Evolutionary conservation across 2,113 vertebrate genomes (phyloP).

Genomic region (Poicephalus meyeri): DNA sequence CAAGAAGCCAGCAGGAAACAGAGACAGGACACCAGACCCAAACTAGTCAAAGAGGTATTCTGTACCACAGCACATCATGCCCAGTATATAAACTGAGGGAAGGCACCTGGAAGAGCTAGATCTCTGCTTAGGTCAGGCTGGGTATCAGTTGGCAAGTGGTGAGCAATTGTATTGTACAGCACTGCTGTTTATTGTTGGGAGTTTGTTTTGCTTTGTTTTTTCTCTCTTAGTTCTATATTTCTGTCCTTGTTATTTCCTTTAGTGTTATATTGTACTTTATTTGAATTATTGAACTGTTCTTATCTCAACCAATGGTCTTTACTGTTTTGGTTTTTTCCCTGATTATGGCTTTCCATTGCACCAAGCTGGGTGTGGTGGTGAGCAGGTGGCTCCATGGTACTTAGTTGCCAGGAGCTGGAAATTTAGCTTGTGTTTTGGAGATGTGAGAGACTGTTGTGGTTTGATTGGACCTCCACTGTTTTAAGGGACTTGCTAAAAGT

Average conservation of each 20-base stretch:
- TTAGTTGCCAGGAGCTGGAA: not conserved
- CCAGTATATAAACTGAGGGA: not conserved
- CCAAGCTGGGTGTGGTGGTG: not conserved
- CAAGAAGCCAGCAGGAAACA: not conserved
- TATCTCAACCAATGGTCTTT: not conserved
- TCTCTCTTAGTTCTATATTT: not conserved
- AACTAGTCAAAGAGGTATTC: not conserved
- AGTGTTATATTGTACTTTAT: not conserved
- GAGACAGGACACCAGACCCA: not conserved
- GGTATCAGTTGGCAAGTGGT: not conserved
- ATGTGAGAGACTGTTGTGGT: not conserved
- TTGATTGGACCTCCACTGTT: not conserved
- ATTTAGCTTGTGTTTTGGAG: not conserved
- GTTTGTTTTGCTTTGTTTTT: not conserved
- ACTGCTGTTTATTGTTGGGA: not conserved
- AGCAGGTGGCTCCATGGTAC: not conserved
- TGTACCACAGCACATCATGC: not conserved
- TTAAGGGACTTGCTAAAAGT: not conserved
- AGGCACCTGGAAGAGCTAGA: not conserved
- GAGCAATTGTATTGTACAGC: not conserved
- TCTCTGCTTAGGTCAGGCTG: not conserved
- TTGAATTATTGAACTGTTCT: not conserved
- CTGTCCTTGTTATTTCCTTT: not conserved
- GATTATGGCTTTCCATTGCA: not conserved
- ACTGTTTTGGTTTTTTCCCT: not conserved